Conservation (phyloP, 1,140 invertebrate species). For the Acyrthosiphon pisum region DNA sequence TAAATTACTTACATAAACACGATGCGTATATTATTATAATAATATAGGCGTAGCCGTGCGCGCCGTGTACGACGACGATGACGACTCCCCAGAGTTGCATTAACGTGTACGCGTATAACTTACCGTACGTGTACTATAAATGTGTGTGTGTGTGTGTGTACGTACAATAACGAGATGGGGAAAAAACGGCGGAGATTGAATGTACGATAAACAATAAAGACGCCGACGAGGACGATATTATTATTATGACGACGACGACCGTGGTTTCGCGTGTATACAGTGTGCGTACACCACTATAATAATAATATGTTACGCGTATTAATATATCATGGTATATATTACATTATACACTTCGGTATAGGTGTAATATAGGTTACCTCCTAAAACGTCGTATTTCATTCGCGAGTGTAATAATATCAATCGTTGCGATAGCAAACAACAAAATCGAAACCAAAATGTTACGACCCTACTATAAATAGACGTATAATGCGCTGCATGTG, state of each 20-base stretch:
- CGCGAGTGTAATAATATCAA: neutral
- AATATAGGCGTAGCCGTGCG: neutral
- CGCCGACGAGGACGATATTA: neutral
- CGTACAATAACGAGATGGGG: neutral
- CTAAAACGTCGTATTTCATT: neutral
- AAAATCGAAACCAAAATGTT: neutral
- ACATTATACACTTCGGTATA: neutral
- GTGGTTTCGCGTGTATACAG: neutral
- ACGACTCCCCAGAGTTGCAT: slow-evolving; percentile 46
- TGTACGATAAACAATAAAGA: neutral
- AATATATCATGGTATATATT: neutral
- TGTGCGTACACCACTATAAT: too few species aligned
- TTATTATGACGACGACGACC: neutral
- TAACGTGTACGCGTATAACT: slow-evolving; percentile 26
- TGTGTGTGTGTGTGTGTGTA: neutral
- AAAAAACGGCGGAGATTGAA: slow-evolving; percentile 32
- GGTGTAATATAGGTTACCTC: neutral
- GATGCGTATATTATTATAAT: slow-evolving; percentile 30
- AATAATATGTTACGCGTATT: too few species aligned
- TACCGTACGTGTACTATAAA: neutral
- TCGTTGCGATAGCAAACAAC: neutral
- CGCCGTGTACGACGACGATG: neutral
- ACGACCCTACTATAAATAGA: too few species aligned
- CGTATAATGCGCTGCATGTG: neutral
- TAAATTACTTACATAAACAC: slow-evolving; percentile 37